Evolutionary conservation across 2,888 invertebrate genomes (phyloP), one percentile per base, ranked within the genome.

Genomic region (Branchellion lobata): DNA sequence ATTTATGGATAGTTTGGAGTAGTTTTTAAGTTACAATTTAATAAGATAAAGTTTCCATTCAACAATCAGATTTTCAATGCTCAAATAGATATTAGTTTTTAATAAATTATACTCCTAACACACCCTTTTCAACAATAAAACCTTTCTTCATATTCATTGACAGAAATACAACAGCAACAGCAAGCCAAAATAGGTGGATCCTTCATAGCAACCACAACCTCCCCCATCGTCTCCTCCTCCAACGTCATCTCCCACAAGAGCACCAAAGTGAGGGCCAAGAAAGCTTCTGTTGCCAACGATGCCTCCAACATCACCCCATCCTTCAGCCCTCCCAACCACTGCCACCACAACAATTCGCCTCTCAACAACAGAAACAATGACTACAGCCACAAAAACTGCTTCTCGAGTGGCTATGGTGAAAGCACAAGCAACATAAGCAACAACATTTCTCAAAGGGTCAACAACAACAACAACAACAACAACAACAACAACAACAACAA

Each of bases 401-500:
- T 8, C 5, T 40, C 14, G 8, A 40, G 14, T 8, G 40, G 40
- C 40, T 40, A 40, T 40, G 8, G 14, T 8, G 40, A 40, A 40
- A 40, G 5, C 40, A 14, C 40, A 3, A 57, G 21, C 61, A 57
- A 57, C 21, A 18, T n/a, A 57, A 3, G 11, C 61, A 57, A 57
- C 21, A 57, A 57, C n/a, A 57, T 57, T 18, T 24, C 24, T n/a
- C 21, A 57, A 8, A 18, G 3, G 21, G 5, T 5, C 21, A 24
- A 57, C n/a, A 57, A 57, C 61, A 14, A 8, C 5, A 8, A 3
- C n/a, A 24, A 3, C 24, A 5, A 57, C 5, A 24, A 5, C n/a
- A 57, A 57, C 61, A 57, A 57, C 21, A 24, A 57, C 61, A 57
- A 57, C 24, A 57, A 57, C 61, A 57, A 57, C 61, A 72, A 36